These are phyloP conservation scores for Drosophila multiciliata DNA, from an alignment of 2,888 invertebrate genomes.

Conservation along the genomic window DNA sequence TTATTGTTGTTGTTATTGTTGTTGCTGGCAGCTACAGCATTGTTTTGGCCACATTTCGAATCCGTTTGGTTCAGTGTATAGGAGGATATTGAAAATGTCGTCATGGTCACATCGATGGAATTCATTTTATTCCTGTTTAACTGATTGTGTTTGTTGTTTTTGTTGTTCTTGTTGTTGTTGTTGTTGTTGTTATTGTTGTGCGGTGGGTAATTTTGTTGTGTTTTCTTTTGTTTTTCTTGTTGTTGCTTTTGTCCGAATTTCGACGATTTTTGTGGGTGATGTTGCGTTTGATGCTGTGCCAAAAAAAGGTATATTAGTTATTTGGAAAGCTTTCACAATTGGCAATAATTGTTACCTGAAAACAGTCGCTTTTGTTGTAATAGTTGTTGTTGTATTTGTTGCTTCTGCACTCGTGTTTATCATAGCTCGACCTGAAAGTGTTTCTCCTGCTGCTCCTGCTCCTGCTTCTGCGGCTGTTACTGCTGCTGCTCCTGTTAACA, in stretches of 20 bases:
- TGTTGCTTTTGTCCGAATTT: constrained; percentile 32
- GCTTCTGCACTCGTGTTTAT: constrained; percentile 47
- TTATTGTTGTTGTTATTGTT: constrained; percentile 14
- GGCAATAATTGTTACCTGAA: constrained; percentile 29
- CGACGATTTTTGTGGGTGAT: constrained; percentile 32
- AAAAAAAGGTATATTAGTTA: constrained; percentile 52
- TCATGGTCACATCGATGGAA: constrained; percentile 49
- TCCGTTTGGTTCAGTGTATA: constrained; percentile 51
- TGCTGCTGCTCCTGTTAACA: constrained; percentile 38
- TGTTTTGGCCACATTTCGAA: constrained; percentile 21
- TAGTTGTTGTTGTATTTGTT: constrained; percentile 30
- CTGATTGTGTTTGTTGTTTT: constrained; percentile 34
- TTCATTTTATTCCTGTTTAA: constrained; percentile 35
- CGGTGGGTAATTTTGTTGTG: constrained; percentile 53
- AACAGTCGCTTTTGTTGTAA: constrained; percentile 11
- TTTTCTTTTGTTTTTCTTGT: constrained; percentile 41
- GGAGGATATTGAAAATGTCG: constrained; percentile 49
- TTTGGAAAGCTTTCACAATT: constrained; percentile 12
- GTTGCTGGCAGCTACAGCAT: constrained; percentile 11
- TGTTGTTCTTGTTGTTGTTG: constrained; percentile 37
- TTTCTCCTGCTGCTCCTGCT: constrained; percentile 31
- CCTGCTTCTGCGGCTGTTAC: constrained; percentile 6
- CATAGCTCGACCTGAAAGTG: constrained; percentile 41
- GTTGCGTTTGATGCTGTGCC: constrained; percentile 42
- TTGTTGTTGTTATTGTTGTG: constrained; percentile 44